Evolutionary conservation across 2,888 invertebrate genomes (phyloP), one percentile per base, ranked within the genome.

Genomic region (Apotomis turbidana): DNA sequence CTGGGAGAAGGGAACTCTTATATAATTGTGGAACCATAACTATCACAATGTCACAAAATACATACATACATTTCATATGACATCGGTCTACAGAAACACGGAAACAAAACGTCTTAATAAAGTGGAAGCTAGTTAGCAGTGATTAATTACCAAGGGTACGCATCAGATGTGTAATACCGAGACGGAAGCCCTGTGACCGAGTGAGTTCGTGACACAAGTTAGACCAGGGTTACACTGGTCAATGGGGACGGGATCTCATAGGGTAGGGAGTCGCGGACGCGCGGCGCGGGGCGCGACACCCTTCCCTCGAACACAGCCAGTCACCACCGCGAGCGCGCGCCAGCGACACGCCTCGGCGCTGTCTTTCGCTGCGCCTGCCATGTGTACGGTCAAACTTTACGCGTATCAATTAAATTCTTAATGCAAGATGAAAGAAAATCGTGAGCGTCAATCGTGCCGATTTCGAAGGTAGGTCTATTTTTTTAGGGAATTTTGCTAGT

Each of bases 311-410:
- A 52, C 58, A n/a, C 59, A 68, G 44, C 59, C 86, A 88, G 88
- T 87, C 80, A 77, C 78, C 77, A 79, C 75, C 77, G 82, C 78
- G 81, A 77, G 73, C 77, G 76, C 76, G 81, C 78, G 79, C 63
- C 70, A 69, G 60, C 15, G 68, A 66, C 76, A 75, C 82, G 82
- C 74, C 54, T 68, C 74, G 68, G 68, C 74, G 61, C 62, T 58
- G 57, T 77, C 66, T 76, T 77, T 79, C 71, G 76, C 78, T 80
- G 79, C 78, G 82, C 81, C 80, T 84, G 85, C 83, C 76, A 88
- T 88, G 87, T 80, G 80, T 83, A 81, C 88, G 87, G 78, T 80
- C 78, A 88, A 89, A 89, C 82, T 89, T 89, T 88, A 81, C 83
- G 77, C 78, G 79, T 74, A 80, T 77, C 71, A 59, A 78, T 76